These are phyloP conservation scores for Pristionchus exspectatus DNA, from an alignment of 2,888 invertebrate genomes.

Conservation along the genomic window DNA sequence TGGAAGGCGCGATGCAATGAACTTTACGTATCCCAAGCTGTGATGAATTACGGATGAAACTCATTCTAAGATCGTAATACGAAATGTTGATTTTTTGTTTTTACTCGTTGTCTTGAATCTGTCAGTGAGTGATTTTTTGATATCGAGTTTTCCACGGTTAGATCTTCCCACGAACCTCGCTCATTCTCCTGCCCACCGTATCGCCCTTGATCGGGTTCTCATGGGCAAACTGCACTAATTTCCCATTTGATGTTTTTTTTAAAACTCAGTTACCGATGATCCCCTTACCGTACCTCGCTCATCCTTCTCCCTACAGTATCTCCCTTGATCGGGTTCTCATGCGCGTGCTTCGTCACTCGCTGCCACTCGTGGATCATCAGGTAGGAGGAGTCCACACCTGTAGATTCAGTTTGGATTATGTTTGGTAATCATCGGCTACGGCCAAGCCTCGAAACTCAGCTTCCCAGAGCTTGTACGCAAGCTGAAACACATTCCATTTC, in stretches of 20 bases:
- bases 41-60: no score
- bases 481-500: no score
- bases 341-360: constrained; percentile 74
- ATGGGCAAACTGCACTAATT: constrained; percentile 65
- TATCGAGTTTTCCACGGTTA: no score
- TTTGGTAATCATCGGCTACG: no score
- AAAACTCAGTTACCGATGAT: background rate
- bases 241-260: background rate
- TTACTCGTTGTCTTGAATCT: no score
- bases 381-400: constrained; percentile 75
- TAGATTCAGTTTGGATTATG: background rate
- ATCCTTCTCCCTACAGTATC: constrained; percentile 74
- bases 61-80: no score
- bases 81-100: no score
- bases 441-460: no score
- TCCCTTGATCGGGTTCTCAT: constrained; percentile 71
- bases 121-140: no score
- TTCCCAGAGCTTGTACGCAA: no score
- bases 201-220: constrained; percentile 72
- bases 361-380: constrained; percentile 78
- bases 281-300: constrained; percentile 65
- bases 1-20: no score
- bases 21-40: no score
- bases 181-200: constrained; percentile 74
- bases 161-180: constrained; percentile 69